phyloP scores from a whole-genome alignment of 2,113 vertebrate species.

The Pitta sordida region DNA sequence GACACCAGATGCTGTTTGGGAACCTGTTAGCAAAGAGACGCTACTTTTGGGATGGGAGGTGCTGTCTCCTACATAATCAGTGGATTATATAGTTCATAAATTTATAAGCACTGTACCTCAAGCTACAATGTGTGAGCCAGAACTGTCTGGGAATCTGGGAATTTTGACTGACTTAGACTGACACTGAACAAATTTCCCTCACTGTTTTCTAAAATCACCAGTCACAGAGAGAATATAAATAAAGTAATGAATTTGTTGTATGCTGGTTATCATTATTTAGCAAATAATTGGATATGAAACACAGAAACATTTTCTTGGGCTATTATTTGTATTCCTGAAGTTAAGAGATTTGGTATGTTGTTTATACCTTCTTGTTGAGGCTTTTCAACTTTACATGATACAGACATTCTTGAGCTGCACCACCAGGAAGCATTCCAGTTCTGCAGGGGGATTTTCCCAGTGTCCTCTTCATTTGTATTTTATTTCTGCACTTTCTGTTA shows the following conservation, averaged over 20 bases:
- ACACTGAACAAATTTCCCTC: not conserved
- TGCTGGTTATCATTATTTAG: not conserved
- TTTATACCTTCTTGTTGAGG: not conserved
- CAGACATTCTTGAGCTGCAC: not conserved
- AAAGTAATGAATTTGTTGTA: not conserved
- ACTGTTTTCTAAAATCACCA: not conserved
- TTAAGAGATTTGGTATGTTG: not conserved
- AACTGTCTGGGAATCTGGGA: not conserved
- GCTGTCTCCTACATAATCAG: not conserved
- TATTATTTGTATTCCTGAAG: not conserved
- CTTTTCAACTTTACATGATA: not conserved
- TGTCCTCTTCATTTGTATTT: not conserved
- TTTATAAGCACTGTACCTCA: not conserved
- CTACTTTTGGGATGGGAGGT: not conserved
- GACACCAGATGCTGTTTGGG: not conserved
- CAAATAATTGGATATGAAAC: not conserved
- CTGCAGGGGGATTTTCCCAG: not conserved
- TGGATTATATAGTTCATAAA: not conserved
- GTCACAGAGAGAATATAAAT: not conserved
- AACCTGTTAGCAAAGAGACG: not conserved
- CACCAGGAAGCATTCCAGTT: not conserved
- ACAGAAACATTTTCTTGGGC: not conserved
- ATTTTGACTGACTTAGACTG: not conserved
- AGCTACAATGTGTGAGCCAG: rapidly evolving
- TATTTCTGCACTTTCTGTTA: not conserved